phyloP scores from a whole-genome alignment of 2,888 invertebrate species.

The Trimorus sp. region DNA sequence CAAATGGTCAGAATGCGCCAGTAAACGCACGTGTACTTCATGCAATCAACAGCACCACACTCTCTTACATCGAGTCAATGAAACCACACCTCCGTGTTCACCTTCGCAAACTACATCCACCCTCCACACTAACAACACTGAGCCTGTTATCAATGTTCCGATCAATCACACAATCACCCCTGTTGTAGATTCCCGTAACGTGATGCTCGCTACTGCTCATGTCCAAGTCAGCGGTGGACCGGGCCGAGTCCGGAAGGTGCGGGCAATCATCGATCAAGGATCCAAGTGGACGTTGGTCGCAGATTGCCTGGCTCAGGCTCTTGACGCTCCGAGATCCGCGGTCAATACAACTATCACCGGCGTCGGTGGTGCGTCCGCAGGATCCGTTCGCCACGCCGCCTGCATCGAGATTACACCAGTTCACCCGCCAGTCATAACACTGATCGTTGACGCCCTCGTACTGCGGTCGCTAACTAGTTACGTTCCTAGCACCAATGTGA shows the following conservation, averaged over 20 bases:
- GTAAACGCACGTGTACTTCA: not conserved
- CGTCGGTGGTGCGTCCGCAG: not conserved
- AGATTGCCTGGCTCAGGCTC: not conserved
- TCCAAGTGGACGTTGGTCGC: slow-evolving; percentile 12
- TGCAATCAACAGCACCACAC: slow-evolving; percentile 10
- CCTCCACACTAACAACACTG: no score
- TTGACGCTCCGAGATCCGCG: not conserved
- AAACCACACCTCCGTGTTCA: no score
- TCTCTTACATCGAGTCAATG: slow-evolving; percentile 11
- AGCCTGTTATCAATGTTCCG: no score
- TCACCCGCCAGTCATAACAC: not conserved
- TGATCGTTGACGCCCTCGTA: not conserved
- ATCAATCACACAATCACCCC: no score
- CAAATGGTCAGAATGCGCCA: not conserved
- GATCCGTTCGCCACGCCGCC: not conserved
- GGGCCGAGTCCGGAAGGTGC: not conserved
- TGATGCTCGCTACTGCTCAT: not conserved
- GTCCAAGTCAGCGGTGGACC: not conserved
- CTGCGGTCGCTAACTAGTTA: not conserved
- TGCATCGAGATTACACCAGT: not conserved
- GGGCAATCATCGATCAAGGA: not conserved
- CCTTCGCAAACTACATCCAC: no score
- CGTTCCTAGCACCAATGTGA: not conserved
- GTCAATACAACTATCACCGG: not conserved
- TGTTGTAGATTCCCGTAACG: no score